Base-by-base conservation (phyloP, 1,140 invertebrate species). In the Zaprionus inermis region DNA sequence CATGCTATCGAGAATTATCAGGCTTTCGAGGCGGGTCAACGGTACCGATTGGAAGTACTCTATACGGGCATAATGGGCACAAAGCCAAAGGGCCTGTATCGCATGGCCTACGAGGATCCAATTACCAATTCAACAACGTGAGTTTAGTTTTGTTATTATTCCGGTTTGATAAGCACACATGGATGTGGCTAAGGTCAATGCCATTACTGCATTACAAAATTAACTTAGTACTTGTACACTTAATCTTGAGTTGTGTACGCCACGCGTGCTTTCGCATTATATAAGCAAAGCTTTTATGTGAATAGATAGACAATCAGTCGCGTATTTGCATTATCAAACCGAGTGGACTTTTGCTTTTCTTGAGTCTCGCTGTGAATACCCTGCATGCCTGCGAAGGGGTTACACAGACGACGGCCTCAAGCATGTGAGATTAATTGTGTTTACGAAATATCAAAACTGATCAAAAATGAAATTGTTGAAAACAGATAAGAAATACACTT, bases 21-120 rank as follows among this genome's bases (percentile, higher is more conserved):
- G 71, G 81, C 81, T 58, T 91, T 91, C 38, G 90, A 91, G 60
- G 81, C 68, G 3, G 91, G 81, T 1, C 84, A 92, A 54, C 76
- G 55, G 4, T 91, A 84, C 52, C 81, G 79, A 3, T 46, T 92
- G 5, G 66, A 91, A 58, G 91, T 92, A 16, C 72, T 89, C 2
- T 92, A 84, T 30, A 79, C 74, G 0, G 93, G 91, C 0, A 24
- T 20, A 1, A 78, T 94, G 32, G 63, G 70, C 1, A 76, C 79
- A 5, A 78, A 92, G 5, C 91, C 92, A 70, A 92, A 92, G 10
- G 95, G 96, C 34, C 94, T 96, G 74, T 96, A 96, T 79, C 93
- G 93, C 36, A 94, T 94, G 82, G 92, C 91, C 34, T 95, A 95
- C 65, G 68, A 28, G 14, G 79, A 92, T 24, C 61, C 72, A 20